Evolutionary conservation across 2,113 vertebrate species (phyloP), one percentile per base, ranked within the genome.

Genomic region (Pionites leucogaster): DNA sequence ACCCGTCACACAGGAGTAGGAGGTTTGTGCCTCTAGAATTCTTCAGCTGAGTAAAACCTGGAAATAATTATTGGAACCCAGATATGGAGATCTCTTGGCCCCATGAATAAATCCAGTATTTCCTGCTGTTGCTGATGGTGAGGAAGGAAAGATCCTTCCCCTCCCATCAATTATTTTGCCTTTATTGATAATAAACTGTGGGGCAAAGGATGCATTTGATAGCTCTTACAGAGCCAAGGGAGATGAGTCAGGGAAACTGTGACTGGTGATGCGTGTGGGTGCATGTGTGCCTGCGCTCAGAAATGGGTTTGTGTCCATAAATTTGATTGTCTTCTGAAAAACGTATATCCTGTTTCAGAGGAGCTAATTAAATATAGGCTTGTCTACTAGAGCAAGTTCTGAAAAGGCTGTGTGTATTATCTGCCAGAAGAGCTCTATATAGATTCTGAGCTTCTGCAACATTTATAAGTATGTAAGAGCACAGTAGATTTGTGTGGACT

Each of bases 361-460:
- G 10, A 88, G 25, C 29, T 91, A 88, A 93, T 95, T 93, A 87
- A 95, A 95, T 84, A 22, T 28, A 55, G 85, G 31, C 60, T 86
- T 39, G 46, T 46, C 55, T 74, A 76, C 39, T 57, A 67, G 90
- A 94, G 49, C 52, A 3, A 8, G 42, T 1, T 13, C 65, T 94
- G 68, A 78, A 92, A 86, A 79, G 75, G 11, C 59, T 67, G 50
- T 33, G 39, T n/a, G 39, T 7, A 42, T 88, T 71, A 29, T 86
- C 84, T 93, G 35, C 25, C 80, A 78, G 68, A 8, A 77, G 44
- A 93, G 53, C 65, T 63, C 72, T n/a, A 14, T 10, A n/a, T 33
- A 33, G 53, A 24, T 31, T 35, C 84, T 35, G 33, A 88, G 80
- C 68, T 88, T 59, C 81, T 67, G 50, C 78, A 76, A 49, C 81